phyloP scores from a whole-genome alignment of 2,888 invertebrate species.

The Aphodius granarius region DNA sequence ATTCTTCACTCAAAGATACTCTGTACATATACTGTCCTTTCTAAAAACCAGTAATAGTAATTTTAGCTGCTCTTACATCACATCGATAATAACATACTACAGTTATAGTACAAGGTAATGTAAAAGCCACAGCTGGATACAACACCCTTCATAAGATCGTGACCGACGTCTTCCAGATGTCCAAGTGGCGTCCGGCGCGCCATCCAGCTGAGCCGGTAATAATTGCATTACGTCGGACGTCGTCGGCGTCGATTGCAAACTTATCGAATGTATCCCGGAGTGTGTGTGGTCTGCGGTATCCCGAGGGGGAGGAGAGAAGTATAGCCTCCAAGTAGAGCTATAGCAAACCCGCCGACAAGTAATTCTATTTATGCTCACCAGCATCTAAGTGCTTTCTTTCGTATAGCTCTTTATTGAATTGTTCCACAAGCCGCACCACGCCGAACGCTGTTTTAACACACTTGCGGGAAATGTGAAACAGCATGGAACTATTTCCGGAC shows the following conservation, averaged over 20 bases:
- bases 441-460: not conserved
- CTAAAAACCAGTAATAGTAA: no score
- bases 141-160: no score
- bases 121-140: no score
- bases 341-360: not conserved
- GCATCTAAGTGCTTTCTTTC: constrained; percentile 13
- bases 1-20: no score
- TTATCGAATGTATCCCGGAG: constrained; percentile 1
- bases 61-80: no score
- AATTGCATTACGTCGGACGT: constrained; percentile 4
- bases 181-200: no score
- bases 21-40: no score
- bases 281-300: not conserved
- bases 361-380: constrained; percentile 10
- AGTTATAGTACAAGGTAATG: no score
- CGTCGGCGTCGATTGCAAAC: not conserved
- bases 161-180: no score
- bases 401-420: constrained; percentile 10
- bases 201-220: not conserved
- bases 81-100: no score
- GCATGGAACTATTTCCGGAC: not conserved
- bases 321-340: not conserved
- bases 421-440: not conserved
- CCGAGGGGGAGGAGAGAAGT: not conserved
- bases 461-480: not conserved